These are phyloP conservation scores for Falco rusticolus DNA, from an alignment of 2,797 vertebrate species.

Conservation along the genomic window DNA sequence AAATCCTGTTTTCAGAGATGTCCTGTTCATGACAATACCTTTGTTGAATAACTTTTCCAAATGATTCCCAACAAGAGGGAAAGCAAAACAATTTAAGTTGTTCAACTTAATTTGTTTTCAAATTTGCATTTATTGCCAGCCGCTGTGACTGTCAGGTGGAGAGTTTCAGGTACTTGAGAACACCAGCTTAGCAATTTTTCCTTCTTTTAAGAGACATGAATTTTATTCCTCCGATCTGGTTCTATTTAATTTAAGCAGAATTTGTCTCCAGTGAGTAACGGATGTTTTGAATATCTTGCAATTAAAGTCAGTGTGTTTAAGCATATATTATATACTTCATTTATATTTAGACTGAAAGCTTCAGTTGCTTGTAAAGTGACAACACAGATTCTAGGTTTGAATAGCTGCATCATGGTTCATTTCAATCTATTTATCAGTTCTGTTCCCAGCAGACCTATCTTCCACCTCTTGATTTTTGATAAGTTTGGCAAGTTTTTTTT, in stretches of 20 bases:
- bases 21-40: conserved; percentile 1
- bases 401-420: conserved; percentile 48
- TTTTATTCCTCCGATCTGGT: conserved; percentile 12
- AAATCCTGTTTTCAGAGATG: neutral
- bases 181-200: neutral
- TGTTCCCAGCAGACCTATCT: neutral
- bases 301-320: conserved; percentile 55
- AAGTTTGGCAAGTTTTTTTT: neutral
- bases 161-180: neutral
- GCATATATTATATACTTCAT: conserved; percentile 7
- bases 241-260: conserved; percentile 32
- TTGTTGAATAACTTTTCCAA: neutral
- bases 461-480: neutral
- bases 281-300: conserved; percentile 13
- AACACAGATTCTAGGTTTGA: conserved; percentile 30
- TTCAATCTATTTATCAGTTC: conserved; percentile 8
- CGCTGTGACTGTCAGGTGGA: neutral
- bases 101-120: conserved; percentile 47
- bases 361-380: conserved; percentile 13
- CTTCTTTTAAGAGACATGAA: neutral
- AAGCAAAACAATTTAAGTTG: neutral
- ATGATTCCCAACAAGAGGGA: neutral
- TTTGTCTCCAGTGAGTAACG: neutral
- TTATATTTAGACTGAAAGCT: conserved; percentile 31
- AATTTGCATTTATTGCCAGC: conserved; percentile 46